Evolutionary conservation across 2,113 vertebrate genomes (phyloP).

Genomic region (Cariama cristata): DNA sequence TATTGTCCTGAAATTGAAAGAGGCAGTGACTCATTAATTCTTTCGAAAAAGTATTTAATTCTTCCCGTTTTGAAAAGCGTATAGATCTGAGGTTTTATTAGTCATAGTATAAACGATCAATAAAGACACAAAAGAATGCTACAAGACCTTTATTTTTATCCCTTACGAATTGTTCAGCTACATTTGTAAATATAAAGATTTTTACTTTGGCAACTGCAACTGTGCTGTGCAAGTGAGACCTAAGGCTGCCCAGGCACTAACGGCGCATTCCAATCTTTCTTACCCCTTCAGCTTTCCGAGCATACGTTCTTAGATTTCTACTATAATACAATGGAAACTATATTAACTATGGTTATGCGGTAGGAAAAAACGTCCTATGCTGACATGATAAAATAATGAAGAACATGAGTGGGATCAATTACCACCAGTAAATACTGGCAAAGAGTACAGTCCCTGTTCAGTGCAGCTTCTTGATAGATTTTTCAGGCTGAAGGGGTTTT

Average conservation of each 20-base stretch:
- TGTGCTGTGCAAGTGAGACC: neutral
- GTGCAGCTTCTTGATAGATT: slow-evolving; percentile 26
- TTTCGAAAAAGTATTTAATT: neutral
- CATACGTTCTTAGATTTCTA: neutral
- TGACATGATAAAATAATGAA: neutral
- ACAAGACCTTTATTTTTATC: slow-evolving; percentile 20
- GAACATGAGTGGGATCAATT: neutral
- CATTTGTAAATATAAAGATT: neutral
- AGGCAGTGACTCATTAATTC: neutral
- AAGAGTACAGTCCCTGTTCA: neutral
- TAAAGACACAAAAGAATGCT: neutral
- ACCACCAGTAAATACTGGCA: neutral
- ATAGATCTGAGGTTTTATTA: neutral
- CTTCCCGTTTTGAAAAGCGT: neutral
- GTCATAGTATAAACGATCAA: neutral
- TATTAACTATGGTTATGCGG: neutral
- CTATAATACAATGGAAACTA: slow-evolving; percentile 24
- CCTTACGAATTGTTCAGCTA: neutral
- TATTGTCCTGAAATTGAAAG: neutral
- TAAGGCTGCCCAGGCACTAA: neutral
- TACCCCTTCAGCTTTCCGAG: neutral
- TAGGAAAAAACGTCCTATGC: neutral
- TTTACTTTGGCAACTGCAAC: slow-evolving; percentile 1
- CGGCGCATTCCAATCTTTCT: neutral
- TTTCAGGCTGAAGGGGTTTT: slow-evolving; percentile 23